These are phyloP conservation scores for Euglossa dilemma DNA, from an alignment of 1,140 invertebrate genomes.

Conservation along the genomic window DNA sequence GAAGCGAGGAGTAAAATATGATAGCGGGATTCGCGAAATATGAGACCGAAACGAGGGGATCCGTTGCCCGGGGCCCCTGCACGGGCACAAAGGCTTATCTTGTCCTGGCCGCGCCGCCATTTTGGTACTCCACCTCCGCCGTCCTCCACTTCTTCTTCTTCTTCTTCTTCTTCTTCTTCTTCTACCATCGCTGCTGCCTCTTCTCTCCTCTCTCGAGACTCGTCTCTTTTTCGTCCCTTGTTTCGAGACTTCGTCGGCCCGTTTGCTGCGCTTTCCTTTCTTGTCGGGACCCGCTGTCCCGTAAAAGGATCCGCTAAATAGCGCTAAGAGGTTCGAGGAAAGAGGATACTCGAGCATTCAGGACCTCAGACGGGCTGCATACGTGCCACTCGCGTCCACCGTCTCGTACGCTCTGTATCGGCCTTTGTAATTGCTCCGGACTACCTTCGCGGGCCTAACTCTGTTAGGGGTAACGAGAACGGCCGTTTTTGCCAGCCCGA, in stretches of 20 bases:
- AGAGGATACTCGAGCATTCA: constrained; percentile 74
- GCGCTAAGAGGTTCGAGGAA: constrained; percentile 77
- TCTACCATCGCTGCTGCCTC: constrained; percentile 15
- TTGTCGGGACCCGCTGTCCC: constrained; percentile 71
- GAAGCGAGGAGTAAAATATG: constrained; percentile 70
- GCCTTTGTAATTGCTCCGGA: constrained; percentile 31
- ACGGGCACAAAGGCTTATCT: constrained; percentile 78
- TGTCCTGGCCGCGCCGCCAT: constrained; percentile 72
- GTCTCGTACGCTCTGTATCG: background rate
- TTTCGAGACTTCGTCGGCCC: constrained; percentile 50
- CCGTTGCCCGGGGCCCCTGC: constrained; percentile 64
- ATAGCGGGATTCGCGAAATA: constrained; percentile 74
- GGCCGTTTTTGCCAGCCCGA: constrained; percentile 12
- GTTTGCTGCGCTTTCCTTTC: constrained; percentile 70
- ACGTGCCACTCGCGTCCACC: constrained; percentile 24
- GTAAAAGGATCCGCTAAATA: constrained; percentile 79
- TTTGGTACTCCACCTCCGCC: constrained; percentile 69
- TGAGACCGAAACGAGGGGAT: constrained; percentile 75
- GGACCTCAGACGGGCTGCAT: constrained; percentile 59
- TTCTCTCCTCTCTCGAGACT: constrained; percentile 29
- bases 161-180: constrained; percentile 31
- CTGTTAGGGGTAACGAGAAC: constrained; percentile 23
- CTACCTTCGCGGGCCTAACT: background rate
- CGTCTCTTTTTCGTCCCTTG: constrained; percentile 63
- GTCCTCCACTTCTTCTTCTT: constrained; percentile 11